Base-by-base conservation (phyloP, 2,888 invertebrate genomes). In the Dexiosoma caninum region DNA sequence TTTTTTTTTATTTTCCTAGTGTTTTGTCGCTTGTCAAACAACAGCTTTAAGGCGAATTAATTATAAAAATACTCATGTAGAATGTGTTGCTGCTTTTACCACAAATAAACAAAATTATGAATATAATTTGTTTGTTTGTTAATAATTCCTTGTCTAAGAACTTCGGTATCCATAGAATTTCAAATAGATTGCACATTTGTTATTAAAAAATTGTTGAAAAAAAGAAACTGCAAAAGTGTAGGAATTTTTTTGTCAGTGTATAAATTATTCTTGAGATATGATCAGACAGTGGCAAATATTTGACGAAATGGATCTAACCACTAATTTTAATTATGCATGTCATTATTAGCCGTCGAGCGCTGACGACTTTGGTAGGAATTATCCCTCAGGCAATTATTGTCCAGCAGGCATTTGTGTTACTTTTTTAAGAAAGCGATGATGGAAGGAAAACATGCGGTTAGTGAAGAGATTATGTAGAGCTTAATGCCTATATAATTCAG, bases 191-290 rank as follows among this genome's bases (percentile, higher is more conserved):
- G 51, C 66, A 64, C 9, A 49, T 7, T 46, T 53, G n/a, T 59
- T 70, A 59, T 5, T 6, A 42, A 27, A 53, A 53, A 67, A 53
- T 53, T 53, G 4, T 53, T 30, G 49, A 30, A 19, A 46, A 32
- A 14, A 12, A 5, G 19, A 7, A 40, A 9, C 10, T 32, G 9
- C 6, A 49, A 35, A 46, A 12, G 8, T 12, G 23, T 27, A 12
- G 14, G 8, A 14, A 53, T 19, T 19, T 70, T 66, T 57, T 16
- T 70, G 23, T 49, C 53, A 60, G 59, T 72, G 72, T 5, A 72
- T 30, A 30, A 53, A 40, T 2, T 23, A 44, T 35, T 55, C 10
- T 40, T 44, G 30, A 10, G 0, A 2, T 7, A 49, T 5, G 27
- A 14, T 23, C 1, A 49, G 19, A n/a, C 49, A 12, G 7, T 2